A percentile compares a stretch with the other conserved stretches of the same genome.
phyloP scores from a whole-genome alignment of 2,888 invertebrate genomes.

The Caenorhabditis becei region DNA sequence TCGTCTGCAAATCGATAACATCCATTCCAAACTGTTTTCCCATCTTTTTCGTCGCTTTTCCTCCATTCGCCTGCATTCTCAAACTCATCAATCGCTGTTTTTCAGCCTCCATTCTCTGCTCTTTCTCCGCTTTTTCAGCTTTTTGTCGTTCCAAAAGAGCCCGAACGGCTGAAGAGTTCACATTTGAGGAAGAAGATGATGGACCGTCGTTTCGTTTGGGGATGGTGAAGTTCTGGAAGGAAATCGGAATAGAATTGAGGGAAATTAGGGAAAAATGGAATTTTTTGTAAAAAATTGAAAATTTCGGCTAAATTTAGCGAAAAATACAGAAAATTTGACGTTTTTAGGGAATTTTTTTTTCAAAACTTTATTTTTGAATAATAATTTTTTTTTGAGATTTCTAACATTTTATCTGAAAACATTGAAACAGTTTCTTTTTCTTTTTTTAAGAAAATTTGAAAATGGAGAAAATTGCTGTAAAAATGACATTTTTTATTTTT shows the following conservation, averaged over 20 bases:
- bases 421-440: no score
- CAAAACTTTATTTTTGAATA: neutral
- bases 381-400: constrained; percentile 2
- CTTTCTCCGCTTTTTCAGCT: constrained; percentile 59
- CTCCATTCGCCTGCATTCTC: constrained; percentile 74
- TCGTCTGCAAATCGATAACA: constrained; percentile 73
- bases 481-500: neutral
- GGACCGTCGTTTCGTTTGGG: constrained; percentile 68
- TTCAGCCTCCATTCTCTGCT: constrained; percentile 65
- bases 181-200: constrained; percentile 34
- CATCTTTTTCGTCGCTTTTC: constrained; percentile 78
- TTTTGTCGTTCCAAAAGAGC: constrained; percentile 65
- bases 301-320: neutral
- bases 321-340: no score
- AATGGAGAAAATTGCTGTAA: neutral
- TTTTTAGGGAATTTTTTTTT: neutral
- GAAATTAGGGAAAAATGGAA: neutral
- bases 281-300: neutral
- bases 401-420: no score
- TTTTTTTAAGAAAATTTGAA: no score
- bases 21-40: constrained; percentile 76
- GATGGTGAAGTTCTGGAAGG: constrained; percentile 67
- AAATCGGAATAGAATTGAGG: no score
- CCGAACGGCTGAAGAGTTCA: constrained; percentile 54
- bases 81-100: constrained; percentile 71